Percentiles rank a stretch among this genome's conserved stretches.
These are phyloP conservation scores for Oncorhynchus nerka DNA, from an alignment of 2,113 vertebrate species.

Conservation along the genomic window DNA sequence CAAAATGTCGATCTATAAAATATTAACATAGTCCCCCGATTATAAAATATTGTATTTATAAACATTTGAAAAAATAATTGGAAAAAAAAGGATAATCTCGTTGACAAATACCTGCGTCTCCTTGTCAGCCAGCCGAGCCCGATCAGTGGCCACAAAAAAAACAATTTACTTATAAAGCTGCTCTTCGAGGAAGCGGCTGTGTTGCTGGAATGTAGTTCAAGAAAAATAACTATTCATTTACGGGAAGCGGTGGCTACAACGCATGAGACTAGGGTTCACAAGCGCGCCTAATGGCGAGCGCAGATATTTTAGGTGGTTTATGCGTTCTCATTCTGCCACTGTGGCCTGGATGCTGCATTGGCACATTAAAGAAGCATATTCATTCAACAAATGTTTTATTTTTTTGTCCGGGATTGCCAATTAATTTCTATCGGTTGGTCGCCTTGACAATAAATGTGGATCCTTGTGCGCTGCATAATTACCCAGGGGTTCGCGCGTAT, in stretches of 20 bases:
- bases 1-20: not conserved
- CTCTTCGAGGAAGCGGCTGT: constrained; percentile 18
- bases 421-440: too few relatives aligned
- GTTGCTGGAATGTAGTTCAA: constrained; percentile 38
- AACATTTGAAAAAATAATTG: not conserved
- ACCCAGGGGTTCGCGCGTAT: too few relatives aligned
- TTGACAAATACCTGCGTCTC: constrained; percentile 40
- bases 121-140: constrained; percentile 33
- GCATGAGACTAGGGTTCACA: constrained; percentile 42
- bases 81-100: constrained; percentile 9
- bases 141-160: constrained; percentile 40
- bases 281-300: too few relatives aligned
- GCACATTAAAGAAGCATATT: too few relatives aligned
- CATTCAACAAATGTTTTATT: too few relatives aligned
- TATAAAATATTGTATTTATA: not conserved
- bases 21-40: not conserved
- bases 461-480: too few relatives aligned
- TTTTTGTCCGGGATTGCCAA: too few relatives aligned
- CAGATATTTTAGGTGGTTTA: constrained; percentile 6
- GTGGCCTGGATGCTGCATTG: too few relatives aligned
- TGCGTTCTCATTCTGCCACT: not conserved
- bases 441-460: too few relatives aligned
- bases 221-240: not conserved
- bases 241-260: not conserved
- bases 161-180: constrained; percentile 56